These are phyloP conservation scores for Oreotrochilus melanogaster DNA, from an alignment of 2,113 vertebrate genomes.

Conservation along the genomic window DNA sequence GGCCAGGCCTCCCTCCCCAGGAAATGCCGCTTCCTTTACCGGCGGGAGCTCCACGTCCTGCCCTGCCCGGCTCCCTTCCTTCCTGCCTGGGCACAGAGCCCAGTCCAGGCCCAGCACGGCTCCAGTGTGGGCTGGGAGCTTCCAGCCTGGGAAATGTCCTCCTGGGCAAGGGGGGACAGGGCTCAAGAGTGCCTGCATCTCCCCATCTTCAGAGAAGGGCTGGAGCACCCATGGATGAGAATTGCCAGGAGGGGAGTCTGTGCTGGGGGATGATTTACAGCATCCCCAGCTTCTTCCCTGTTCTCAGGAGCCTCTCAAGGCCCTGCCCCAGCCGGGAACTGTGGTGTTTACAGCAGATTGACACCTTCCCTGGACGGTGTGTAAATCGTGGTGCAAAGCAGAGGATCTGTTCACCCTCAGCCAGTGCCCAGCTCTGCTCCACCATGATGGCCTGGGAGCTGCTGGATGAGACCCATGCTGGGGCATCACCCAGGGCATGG, in stretches of 20 bases:
- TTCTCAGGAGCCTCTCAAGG: neutral
- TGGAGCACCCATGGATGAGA: neutral
- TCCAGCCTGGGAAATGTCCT: neutral
- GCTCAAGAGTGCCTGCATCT: fast-evolving
- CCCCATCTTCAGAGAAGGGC: neutral
- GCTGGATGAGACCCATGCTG: neutral
- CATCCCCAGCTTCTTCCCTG: neutral
- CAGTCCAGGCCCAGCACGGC: neutral
- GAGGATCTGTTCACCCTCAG: neutral
- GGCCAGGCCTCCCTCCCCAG: neutral
- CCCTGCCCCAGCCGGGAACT: neutral
- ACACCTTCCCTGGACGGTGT: neutral
- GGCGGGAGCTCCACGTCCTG: neutral
- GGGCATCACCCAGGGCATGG: neutral
- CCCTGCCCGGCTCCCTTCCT: slow-evolving; percentile 48
- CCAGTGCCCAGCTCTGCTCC: neutral
- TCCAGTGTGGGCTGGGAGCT: neutral
- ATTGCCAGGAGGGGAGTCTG: fast-evolving
- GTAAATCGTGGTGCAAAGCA: neutral
- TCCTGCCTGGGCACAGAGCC: slow-evolving; percentile 8
- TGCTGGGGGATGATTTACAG: neutral
- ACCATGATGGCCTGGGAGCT: fast-evolving
- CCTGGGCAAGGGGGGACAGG: neutral
- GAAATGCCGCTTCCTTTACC: slow-evolving; percentile 15
- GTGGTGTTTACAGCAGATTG: neutral